Evolutionary conservation across 2,888 invertebrate genomes (phyloP).

Genomic region (Amphipyra berbera): DNA sequence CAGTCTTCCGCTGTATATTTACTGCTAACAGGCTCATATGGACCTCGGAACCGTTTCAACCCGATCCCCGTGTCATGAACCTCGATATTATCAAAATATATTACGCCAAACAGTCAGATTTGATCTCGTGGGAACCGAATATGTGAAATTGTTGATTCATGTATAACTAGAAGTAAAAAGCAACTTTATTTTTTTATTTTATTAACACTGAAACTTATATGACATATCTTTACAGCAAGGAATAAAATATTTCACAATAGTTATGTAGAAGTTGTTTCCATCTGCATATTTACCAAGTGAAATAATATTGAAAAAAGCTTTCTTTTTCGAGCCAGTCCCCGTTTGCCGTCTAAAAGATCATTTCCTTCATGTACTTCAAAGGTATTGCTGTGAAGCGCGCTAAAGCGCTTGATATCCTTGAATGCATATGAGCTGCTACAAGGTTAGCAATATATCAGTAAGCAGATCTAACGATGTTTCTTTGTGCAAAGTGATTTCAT

Average conservation of each 20-base stretch:
- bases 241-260: no score
- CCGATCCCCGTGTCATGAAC: slow-evolving; percentile 4
- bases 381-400: slow-evolving; percentile 28
- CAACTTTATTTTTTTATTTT: not conserved
- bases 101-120: slow-evolving; percentile 20
- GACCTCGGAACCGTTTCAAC: slow-evolving; percentile 8
- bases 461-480: slow-evolving; percentile 29
- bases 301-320: not conserved
- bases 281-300: no score
- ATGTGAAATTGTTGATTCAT: slow-evolving; percentile 5
- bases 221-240: no score
- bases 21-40: slow-evolving; percentile 22
- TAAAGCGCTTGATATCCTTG: slow-evolving; percentile 39
- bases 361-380: slow-evolving; percentile 42
- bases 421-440: slow-evolving; percentile 24
- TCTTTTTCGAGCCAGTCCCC: slow-evolving; percentile 11
- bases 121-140: slow-evolving; percentile 2
- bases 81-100: slow-evolving; percentile 37
- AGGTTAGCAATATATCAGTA: slow-evolving; percentile 29
- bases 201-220: no score
- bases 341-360: slow-evolving; percentile 32
- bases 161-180: not conserved
- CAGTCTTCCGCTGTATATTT: slow-evolving; percentile 30
- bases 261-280: not conserved
- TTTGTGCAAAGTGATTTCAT: slow-evolving; percentile 24